phyloP scores from a whole-genome alignment of 2,888 invertebrate genomes.

The Drosophila buzzatii region DNA sequence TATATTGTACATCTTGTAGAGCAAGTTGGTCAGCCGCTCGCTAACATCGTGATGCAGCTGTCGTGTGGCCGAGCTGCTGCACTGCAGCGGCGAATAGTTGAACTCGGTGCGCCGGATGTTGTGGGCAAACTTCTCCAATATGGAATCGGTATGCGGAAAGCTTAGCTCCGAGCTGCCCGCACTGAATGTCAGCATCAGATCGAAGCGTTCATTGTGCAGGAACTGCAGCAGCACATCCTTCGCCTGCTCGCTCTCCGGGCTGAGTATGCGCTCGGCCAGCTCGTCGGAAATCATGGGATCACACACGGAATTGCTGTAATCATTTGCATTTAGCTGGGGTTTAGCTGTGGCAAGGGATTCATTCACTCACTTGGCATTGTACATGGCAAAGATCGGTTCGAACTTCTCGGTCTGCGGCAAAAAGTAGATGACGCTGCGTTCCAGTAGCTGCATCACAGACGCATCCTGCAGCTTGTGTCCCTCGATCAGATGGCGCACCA shows the following conservation, averaged over 20 bases:
- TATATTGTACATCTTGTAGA: slow-evolving; percentile 88
- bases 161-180: slow-evolving; percentile 90
- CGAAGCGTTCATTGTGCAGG: slow-evolving; percentile 89
- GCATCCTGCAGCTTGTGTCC: slow-evolving; percentile 90
- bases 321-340: neutral
- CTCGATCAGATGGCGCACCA: slow-evolving; percentile 92
- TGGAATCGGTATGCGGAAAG: slow-evolving; percentile 77
- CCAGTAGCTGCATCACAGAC: slow-evolving; percentile 88
- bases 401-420: slow-evolving; percentile 87
- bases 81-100: slow-evolving; percentile 75
- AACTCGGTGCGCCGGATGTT: slow-evolving; percentile 81
- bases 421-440: slow-evolving; percentile 91
- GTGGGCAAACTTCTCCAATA: slow-evolving; percentile 81
- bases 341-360: accelerated
- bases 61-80: slow-evolving; percentile 70
- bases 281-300: slow-evolving; percentile 86
- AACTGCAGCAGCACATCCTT: slow-evolving; percentile 87
- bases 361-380: slow-evolving; percentile 76
- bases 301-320: slow-evolving; percentile 79
- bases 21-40: slow-evolving; percentile 87
- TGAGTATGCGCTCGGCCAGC: slow-evolving; percentile 89
- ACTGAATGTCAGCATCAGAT: slow-evolving; percentile 90
- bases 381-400: slow-evolving; percentile 72
- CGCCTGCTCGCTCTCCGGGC: slow-evolving; percentile 76
- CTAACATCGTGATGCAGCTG: slow-evolving; percentile 79